Evolutionary conservation across 1,140 invertebrate genomes (phyloP), one percentile per base, ranked within the genome.

Genomic region (Meteorus sp.): DNA sequence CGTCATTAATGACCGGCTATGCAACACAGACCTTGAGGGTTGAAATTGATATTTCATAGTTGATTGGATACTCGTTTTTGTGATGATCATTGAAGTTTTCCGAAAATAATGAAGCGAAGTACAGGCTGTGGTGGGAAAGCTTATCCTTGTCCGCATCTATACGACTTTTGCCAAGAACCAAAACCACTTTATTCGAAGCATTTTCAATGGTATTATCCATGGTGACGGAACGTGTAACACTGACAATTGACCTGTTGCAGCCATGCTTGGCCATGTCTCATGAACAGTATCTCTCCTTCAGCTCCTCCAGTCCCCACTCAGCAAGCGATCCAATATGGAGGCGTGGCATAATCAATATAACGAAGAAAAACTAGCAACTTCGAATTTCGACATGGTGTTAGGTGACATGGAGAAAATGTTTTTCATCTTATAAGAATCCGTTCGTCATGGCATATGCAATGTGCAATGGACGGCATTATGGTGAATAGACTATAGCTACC

Each of bases 41-140:
- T 5, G 0, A 6, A 0, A 43, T 11, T 27, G 56, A 2, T 35
- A 72, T 64, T 4, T 66, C 48, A 43, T 69, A 71, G 39, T 72
- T 67, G n/a, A 72, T 66, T 23, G 37, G 8, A 6, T 68, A 59
- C 43, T 72, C 62, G 4, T 60, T 48, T 1, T 51, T 33, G 5
- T 2, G 9, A 15, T 52, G 56, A 51, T 73, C 70, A 5, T 13
- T 45, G 43, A 65, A 73, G 35, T 65, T 63, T 5, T 44, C 41
- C 0, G 66, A 68, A 5, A 73, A 60, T 44, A 72, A 65, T 0
- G 60, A 59, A 1, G 56, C 51, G 22, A 73, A 73, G 22, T 72
- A 73, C 0, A 20, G 22, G 13, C 70, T 72, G 11, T 66, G 45
- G 5, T 43, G 20, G 0, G 45, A 45, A 11, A 72, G 45, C 41